Evolutionary conservation across 2,888 invertebrate genomes (phyloP).

Genomic region (Pseudococcus viburni): DNA sequence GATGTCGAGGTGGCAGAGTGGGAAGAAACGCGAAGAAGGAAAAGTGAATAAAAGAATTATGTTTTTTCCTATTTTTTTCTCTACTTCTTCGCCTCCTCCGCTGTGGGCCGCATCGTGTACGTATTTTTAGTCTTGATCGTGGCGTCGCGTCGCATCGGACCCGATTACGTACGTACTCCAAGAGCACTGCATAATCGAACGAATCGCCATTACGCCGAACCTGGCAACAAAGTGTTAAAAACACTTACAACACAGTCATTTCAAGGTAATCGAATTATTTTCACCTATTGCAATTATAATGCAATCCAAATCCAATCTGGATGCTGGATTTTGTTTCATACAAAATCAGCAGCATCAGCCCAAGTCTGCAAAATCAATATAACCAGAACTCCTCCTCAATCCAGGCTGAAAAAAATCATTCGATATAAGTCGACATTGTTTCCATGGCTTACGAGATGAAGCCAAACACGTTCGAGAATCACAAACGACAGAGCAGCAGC

Average conservation of each 20-base stretch:
- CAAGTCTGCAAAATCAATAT: too few relatives aligned
- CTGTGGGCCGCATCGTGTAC: neutral
- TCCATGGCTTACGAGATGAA: neutral
- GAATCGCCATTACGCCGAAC: neutral
- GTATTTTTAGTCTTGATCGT: neutral
- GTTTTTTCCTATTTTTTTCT: conserved; percentile 42
- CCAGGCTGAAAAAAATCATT: too few relatives aligned
- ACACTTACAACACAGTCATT: conserved; percentile 4
- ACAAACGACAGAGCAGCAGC: neutral
- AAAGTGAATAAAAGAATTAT: conserved; percentile 19
- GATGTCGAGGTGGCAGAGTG: conserved; percentile 24
- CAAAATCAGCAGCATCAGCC: too few relatives aligned
- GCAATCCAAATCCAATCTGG: neutral
- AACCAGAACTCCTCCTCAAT: too few relatives aligned
- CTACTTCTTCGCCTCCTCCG: too few relatives aligned
- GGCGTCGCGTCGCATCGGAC: neutral
- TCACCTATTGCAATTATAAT: neutral
- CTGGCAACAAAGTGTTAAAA: neutral
- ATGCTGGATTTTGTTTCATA: too few relatives aligned
- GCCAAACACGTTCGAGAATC: neutral
- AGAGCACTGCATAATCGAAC: neutral
- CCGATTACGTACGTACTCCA: neutral
- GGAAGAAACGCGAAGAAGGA: conserved; percentile 43
- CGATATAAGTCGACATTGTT: neutral
- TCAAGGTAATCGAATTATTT: conserved; percentile 35